phyloP scores from a whole-genome alignment of 2,113 vertebrate genomes.

The Tenrec ecaudatus region DNA sequence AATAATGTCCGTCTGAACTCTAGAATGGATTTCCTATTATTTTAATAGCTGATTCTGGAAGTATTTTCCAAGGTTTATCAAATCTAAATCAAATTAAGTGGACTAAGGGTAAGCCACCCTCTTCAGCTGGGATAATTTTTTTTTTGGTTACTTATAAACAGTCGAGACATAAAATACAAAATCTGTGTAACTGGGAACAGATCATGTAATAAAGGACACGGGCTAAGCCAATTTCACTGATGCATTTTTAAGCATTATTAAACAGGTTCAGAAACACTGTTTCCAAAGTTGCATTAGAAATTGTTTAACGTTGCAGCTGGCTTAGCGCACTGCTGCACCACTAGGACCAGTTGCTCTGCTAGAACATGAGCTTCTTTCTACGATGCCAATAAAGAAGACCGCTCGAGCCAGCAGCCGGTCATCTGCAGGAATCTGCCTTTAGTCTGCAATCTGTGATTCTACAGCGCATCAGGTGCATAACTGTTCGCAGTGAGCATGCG shows the following conservation, averaged over 20 bases:
- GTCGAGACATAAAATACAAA: conserved; percentile 73
- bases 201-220: conserved; percentile 73
- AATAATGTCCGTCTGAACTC: conserved; percentile 64
- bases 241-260: conserved; percentile 79
- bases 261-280: conserved; percentile 78
- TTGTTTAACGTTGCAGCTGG: conserved; percentile 76
- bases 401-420: conserved; percentile 2
- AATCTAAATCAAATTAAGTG: conserved; percentile 66
- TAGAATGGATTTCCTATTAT: conserved; percentile 73
- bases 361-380: conserved; percentile 18
- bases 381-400: not conserved
- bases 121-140: conserved; percentile 76
- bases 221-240: conserved; percentile 72
- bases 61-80: conserved; percentile 76
- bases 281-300: conserved; percentile 67
- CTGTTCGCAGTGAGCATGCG: not conserved
- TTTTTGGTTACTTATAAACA: conserved; percentile 70
- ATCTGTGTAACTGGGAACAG: conserved; percentile 69
- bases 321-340: conserved; percentile 57
- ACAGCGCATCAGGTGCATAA: conserved; percentile 48
- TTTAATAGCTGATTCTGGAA: conserved; percentile 77
- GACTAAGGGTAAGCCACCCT: conserved; percentile 46
- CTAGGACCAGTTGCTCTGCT: conserved; percentile 58
- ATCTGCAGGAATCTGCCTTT: conserved; percentile 32
- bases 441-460: conserved; percentile 46